phyloP scores from a whole-genome alignment of 2,113 vertebrate species.

The Muntiacus muntjak region DNA sequence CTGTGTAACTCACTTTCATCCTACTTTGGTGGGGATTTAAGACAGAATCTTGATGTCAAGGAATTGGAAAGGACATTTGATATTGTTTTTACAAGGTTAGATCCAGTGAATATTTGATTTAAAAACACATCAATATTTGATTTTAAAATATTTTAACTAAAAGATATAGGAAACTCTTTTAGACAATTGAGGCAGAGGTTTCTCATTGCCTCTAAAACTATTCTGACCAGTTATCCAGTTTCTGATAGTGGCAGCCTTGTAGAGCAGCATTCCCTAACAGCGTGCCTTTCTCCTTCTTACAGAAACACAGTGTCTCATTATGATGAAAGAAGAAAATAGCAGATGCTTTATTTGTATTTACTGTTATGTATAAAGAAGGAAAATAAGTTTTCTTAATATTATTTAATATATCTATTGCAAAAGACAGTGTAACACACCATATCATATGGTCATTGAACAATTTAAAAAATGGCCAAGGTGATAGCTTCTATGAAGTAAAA shows the following conservation, averaged over 20 bases:
- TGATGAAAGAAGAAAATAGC: neutral
- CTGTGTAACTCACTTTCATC: neutral
- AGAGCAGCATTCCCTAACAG: neutral
- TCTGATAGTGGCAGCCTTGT: neutral
- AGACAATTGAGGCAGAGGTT: neutral
- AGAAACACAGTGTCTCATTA: neutral
- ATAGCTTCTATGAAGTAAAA: neutral
- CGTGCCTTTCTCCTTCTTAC: too few species aligned
- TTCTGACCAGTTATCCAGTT: neutral
- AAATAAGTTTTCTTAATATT: neutral
- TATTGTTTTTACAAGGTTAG: neutral
- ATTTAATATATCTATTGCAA: neutral
- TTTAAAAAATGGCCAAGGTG: neutral
- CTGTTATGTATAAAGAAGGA: neutral
- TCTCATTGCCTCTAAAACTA: neutral
- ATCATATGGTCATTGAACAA: neutral
- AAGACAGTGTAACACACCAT: neutral
- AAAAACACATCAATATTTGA: neutral
- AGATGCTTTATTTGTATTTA: neutral
- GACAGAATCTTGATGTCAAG: neutral
- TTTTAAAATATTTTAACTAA: neutral
- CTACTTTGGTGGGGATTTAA: neutral
- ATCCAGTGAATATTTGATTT: neutral
- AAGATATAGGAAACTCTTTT: neutral
- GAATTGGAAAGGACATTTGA: neutral